A percentile compares a stretch with the other conserved stretches of the same genome.
phyloP scores from a whole-genome alignment of 2,888 invertebrate species.

The Campoplex nolae region DNA sequence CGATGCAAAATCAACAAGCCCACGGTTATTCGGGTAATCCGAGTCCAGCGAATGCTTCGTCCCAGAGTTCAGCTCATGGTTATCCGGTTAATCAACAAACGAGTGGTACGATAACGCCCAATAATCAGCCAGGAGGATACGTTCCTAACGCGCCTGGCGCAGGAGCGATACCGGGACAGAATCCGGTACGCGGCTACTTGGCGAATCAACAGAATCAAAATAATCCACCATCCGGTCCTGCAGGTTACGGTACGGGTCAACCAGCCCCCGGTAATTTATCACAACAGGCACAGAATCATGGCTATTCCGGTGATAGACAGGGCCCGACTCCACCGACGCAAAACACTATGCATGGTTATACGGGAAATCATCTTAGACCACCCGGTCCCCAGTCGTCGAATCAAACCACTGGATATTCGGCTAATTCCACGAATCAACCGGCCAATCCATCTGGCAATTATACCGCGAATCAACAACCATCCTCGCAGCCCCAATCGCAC shows the following conservation, averaged over 20 bases:
- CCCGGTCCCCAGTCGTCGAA: conserved; percentile 66
- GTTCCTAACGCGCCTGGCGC: conserved; percentile 66
- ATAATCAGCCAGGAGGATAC: conserved; percentile 66
- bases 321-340: conserved; percentile 70
- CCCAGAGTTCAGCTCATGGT: conserved; percentile 42
- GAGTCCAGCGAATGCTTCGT: neutral
- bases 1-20: conserved; percentile 36
- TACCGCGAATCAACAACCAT: conserved; percentile 60
- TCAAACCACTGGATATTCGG: conserved; percentile 51
- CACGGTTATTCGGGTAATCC: conserved; percentile 57
- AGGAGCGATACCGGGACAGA: conserved; percentile 71
- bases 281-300: conserved; percentile 69
- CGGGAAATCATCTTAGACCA: conserved; percentile 71
- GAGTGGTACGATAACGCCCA: conserved; percentile 53
- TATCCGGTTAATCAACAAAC: conserved; percentile 66
- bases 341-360: conserved; percentile 74
- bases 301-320: conserved; percentile 74
- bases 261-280: conserved; percentile 66
- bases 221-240: conserved; percentile 52
- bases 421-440: conserved; percentile 62
- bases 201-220: conserved; percentile 72
- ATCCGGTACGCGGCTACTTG: conserved; percentile 77
- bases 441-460: conserved; percentile 63
- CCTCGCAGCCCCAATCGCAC: conserved; percentile 60
- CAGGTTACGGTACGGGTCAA: conserved; percentile 71